A percentile compares a stretch with the other conserved stretches of the same genome.
These are phyloP conservation scores for Ruditapes philippinarum DNA, from an alignment of 1,140 invertebrate species.

Conservation along the genomic window DNA sequence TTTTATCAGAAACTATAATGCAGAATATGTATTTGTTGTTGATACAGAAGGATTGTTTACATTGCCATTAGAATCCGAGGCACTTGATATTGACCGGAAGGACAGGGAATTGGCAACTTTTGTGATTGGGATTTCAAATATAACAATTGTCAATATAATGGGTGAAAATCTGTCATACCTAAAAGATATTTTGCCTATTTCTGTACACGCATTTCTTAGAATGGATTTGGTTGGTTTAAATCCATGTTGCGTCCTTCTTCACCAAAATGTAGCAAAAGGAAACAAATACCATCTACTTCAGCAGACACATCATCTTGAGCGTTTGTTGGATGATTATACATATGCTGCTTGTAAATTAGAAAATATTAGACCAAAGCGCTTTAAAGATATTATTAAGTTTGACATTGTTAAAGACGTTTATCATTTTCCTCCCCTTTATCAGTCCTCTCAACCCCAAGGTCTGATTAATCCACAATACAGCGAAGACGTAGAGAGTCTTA, in stretches of 20 bases:
- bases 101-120: conserved; percentile 64
- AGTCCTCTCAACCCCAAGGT: too few relatives aligned
- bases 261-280: neutral
- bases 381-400: neutral
- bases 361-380: neutral
- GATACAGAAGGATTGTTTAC: conserved; percentile 43
- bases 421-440: neutral
- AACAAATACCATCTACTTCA: neutral
- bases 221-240: conserved; percentile 15
- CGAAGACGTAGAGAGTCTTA: neutral
- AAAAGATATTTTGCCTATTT: conserved; percentile 59
- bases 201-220: conserved; percentile 38
- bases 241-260: neutral
- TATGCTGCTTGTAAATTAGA: neutral
- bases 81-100: neutral
- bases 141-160: conserved; percentile 61
- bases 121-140: conserved; percentile 54
- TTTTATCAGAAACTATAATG: neutral
- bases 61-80: neutral
- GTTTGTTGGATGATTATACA: neutral
- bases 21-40: neutral
- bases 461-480: too few relatives aligned
- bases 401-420: neutral
- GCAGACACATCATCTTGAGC: neutral
- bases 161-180: conserved; percentile 54